phyloP scores from a whole-genome alignment of 2,888 invertebrate genomes.

The Panopea generosa region DNA sequence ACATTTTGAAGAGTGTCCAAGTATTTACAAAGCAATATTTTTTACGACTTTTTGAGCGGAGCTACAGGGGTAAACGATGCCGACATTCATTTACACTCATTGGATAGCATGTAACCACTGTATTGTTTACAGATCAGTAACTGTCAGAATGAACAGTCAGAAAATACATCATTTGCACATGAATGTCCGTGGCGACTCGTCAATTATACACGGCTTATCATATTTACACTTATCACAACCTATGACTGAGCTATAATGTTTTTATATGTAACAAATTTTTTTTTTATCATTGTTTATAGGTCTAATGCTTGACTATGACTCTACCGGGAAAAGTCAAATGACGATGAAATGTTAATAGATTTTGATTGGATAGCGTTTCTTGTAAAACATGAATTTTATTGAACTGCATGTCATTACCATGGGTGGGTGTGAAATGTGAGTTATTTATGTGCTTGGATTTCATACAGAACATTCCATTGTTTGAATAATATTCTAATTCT shows the following conservation, averaged over 20 bases:
- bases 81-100: conserved; percentile 32
- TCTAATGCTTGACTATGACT: conserved; percentile 9
- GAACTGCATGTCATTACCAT: no score
- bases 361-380: conserved; percentile 32
- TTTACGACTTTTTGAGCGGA: not conserved
- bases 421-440: no score
- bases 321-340: conserved; percentile 56
- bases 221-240: conserved; percentile 35
- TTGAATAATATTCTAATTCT: no score
- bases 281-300: no score
- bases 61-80: conserved; percentile 20
- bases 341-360: conserved; percentile 25
- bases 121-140: conserved; percentile 30
- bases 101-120: conserved; percentile 26
- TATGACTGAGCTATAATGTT: conserved; percentile 16
- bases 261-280: no score
- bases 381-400: conserved; percentile 7
- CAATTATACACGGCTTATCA: conserved; percentile 12
- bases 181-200: conserved; percentile 40
- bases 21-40: no score
- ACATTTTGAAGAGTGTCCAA: no score
- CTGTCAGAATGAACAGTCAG: conserved; percentile 25
- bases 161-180: conserved; percentile 59
- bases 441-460: no score
- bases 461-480: no score